Conservation (phyloP, 1,140 invertebrate species). For the Hylaeus volcanicus region DNA sequence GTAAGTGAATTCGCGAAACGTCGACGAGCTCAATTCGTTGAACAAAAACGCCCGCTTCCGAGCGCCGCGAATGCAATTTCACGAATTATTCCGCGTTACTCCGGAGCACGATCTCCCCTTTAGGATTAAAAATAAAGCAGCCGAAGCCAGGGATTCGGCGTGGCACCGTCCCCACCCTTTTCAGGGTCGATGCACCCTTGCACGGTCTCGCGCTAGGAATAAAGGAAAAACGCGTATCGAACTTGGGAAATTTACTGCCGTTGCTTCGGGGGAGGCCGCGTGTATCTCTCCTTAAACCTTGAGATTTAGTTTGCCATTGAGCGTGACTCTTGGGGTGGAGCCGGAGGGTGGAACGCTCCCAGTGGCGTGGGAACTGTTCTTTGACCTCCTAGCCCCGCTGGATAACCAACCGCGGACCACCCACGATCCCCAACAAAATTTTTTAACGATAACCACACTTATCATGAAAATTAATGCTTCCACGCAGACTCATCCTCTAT, state of each 20-base stretch:
- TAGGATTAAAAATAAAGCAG: constrained; percentile 22
- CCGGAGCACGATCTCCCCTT: background rate
- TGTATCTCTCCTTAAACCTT: constrained; percentile 26
- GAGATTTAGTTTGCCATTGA: constrained; percentile 38
- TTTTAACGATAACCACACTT: background rate
- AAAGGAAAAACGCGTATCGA: constrained; percentile 31
- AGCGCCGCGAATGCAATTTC: background rate
- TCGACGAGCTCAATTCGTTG: background rate
- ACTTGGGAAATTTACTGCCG: constrained; percentile 51
- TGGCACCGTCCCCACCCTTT: background rate
- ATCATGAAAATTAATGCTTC: too few species aligned
- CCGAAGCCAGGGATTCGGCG: background rate
- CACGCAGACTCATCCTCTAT: too few species aligned
- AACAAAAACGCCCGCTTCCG: background rate
- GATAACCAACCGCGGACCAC: background rate
- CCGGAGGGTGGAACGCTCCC: background rate
- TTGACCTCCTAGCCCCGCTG: background rate
- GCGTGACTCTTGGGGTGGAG: constrained; percentile 15
- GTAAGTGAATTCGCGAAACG: too few species aligned
- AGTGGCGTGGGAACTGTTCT: constrained; percentile 20
- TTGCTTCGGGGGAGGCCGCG: background rate
- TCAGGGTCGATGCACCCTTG: constrained; percentile 9
- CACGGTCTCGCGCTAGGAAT: background rate
- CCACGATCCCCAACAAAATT: background rate
- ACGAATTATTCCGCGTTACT: constrained; percentile 6